These are phyloP conservation scores for Zalophus californianus DNA, from an alignment of 2,797 vertebrate genomes.

Conservation along the genomic window DNA sequence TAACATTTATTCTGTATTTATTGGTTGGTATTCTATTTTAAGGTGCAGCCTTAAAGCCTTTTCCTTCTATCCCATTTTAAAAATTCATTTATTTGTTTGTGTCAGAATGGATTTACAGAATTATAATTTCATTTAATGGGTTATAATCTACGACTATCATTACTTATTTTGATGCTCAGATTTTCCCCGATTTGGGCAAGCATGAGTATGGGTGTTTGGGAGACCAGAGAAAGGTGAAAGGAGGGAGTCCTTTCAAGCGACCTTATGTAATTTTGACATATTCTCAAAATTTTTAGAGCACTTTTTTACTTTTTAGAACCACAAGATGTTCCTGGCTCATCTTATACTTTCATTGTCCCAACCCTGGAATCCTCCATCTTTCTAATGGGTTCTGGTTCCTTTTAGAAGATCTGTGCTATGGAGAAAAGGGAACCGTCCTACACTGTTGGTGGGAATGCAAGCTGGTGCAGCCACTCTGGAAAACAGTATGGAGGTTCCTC, in stretches of 20 bases:
- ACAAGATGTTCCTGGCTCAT: background rate
- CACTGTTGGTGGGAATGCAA: too few species aligned
- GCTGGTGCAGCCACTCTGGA: too few species aligned
- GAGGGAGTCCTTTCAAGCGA: background rate
- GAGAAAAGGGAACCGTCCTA: too few species aligned
- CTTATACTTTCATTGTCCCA: background rate
- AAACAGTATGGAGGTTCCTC: too few species aligned
- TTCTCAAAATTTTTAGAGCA: background rate
- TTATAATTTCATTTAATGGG: conserved; percentile 33
- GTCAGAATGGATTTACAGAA: background rate
- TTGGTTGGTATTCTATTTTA: conserved; percentile 43
- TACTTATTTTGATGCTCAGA: conserved; percentile 27
- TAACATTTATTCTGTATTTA: conserved; percentile 22
- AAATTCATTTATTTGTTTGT: background rate
- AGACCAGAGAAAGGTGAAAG: background rate
- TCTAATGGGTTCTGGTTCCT: background rate
- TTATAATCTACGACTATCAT: background rate
- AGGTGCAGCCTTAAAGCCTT: background rate
- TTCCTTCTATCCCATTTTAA: background rate
- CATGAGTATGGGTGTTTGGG: background rate
- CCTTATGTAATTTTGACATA: background rate
- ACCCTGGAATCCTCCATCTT: background rate
- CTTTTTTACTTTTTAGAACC: background rate
- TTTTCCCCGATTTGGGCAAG: background rate
- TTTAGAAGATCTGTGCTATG: background rate